Conservation (phyloP, 2,888 invertebrate species). For the Eremobia ochroleuca region DNA sequence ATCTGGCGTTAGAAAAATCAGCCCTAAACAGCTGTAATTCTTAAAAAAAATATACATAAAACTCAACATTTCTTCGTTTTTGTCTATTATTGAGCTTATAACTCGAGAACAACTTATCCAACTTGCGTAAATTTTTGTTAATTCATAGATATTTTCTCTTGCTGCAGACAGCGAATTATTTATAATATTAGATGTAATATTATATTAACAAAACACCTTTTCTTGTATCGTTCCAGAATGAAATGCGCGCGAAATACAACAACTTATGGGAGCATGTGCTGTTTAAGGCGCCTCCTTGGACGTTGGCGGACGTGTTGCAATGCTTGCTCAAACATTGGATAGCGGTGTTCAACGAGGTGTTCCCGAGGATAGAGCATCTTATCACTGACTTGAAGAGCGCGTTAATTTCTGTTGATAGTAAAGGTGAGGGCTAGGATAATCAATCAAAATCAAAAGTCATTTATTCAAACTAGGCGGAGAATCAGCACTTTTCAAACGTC, state of each 20-base stretch:
- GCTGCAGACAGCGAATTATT: background rate
- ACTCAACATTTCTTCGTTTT: background rate
- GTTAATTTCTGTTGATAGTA: constrained; percentile 75
- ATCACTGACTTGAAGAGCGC: constrained; percentile 80
- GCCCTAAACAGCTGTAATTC: background rate
- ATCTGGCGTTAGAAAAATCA: too few species aligned
- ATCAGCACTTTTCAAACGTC: too few species aligned
- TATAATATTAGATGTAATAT: background rate
- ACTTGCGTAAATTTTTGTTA: background rate
- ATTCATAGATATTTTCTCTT: background rate
- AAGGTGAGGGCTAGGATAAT: constrained; percentile 74
- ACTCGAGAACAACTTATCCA: background rate
- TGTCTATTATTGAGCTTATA: background rate
- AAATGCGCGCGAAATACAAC: constrained; percentile 91
- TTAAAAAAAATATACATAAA: background rate
- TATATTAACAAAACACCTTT: background rate
- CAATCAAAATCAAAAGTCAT: too few species aligned
- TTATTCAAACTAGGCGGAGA: too few species aligned
- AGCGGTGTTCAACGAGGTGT: constrained; percentile 90
- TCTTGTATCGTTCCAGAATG: constrained; percentile 82
- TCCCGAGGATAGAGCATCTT: constrained; percentile 85
- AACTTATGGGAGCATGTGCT: constrained; percentile 89
- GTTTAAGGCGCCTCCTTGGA: constrained; percentile 91
- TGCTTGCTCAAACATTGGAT: constrained; percentile 92
- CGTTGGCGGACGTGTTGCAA: constrained; percentile 87